These are phyloP conservation scores for Ichneumon xanthorius DNA, from an alignment of 2,888 invertebrate species.

Conservation along the genomic window DNA sequence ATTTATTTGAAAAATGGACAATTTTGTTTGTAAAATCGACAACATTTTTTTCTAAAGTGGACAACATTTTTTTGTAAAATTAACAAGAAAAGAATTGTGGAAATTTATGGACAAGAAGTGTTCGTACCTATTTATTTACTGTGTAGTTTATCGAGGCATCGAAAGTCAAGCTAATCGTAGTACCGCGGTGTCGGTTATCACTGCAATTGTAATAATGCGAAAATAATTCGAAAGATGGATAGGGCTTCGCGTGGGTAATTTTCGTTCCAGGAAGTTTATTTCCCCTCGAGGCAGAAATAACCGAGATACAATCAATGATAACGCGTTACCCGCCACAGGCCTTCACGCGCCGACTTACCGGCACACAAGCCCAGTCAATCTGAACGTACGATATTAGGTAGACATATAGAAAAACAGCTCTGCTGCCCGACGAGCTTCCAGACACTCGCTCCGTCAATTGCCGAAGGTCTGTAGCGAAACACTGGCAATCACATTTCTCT, in stretches of 20 bases:
- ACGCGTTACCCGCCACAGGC: background rate
- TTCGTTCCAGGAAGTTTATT: constrained; percentile 33
- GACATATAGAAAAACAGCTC: constrained; percentile 33
- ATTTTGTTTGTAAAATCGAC: no score
- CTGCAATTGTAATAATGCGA: constrained; percentile 47
- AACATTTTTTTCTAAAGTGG: no score
- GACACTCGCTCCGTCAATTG: constrained; percentile 25
- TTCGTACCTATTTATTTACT: no score
- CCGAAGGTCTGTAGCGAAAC: constrained; percentile 17
- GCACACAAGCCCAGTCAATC: constrained; percentile 23
- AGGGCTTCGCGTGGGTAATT: constrained; percentile 12
- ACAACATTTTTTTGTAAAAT: no score
- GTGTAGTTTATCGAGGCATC: no score
- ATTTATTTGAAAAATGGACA: no score
- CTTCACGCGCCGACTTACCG: background rate
- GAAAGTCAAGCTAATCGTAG: background rate
- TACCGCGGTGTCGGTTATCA: constrained; percentile 30
- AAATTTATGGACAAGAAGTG: no score
- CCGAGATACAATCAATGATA: constrained; percentile 60
- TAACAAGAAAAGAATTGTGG: no score
- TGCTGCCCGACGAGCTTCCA: constrained; percentile 33
- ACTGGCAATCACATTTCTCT: constrained; percentile 72
- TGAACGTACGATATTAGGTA: constrained; percentile 46
- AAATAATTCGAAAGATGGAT: constrained; percentile 38
- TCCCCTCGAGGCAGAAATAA: constrained; percentile 29